Conservation (phyloP, 2,113 vertebrate genomes). For the Spea multiplicata region DNA sequence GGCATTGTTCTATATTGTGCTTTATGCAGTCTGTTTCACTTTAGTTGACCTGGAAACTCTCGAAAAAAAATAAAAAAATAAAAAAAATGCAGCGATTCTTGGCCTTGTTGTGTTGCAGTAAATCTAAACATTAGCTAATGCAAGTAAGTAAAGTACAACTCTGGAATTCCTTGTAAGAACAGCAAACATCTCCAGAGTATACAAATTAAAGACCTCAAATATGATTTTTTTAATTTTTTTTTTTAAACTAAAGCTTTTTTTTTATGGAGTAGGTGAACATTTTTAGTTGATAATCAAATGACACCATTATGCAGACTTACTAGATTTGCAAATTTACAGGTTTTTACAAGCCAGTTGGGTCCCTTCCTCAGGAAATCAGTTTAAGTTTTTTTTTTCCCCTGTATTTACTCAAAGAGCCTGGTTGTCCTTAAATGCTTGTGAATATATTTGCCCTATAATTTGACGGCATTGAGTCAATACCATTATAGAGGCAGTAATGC, state of each 20-base stretch:
- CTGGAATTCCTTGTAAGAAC: conserved; percentile 61
- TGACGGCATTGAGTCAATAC: conserved; percentile 69
- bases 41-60: no score
- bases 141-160: conserved; percentile 59
- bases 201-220: conserved; percentile 68
- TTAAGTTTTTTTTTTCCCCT: conserved; percentile 67
- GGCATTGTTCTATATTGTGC: no score
- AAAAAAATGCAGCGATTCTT: conserved; percentile 56
- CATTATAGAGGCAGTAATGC: conserved; percentile 63
- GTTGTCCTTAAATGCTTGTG: conserved; percentile 73
- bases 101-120: conserved; percentile 59
- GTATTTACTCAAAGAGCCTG: conserved; percentile 71
- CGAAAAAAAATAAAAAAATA: no score
- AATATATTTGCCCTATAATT: conserved; percentile 74
- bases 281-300: conserved; percentile 74
- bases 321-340: conserved; percentile 76
- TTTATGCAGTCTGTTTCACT: no score
- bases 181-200: conserved; percentile 63
- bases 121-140: conserved; percentile 58
- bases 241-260: conserved; percentile 69
- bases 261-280: conserved; percentile 64
- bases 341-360: conserved; percentile 76
- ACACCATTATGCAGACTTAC: conserved; percentile 71
- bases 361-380: conserved; percentile 77
- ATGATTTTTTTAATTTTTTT: conserved; percentile 55